Conservation (phyloP, 2,113 vertebrate genomes). For the Tychaedon coryphoeus region DNA sequence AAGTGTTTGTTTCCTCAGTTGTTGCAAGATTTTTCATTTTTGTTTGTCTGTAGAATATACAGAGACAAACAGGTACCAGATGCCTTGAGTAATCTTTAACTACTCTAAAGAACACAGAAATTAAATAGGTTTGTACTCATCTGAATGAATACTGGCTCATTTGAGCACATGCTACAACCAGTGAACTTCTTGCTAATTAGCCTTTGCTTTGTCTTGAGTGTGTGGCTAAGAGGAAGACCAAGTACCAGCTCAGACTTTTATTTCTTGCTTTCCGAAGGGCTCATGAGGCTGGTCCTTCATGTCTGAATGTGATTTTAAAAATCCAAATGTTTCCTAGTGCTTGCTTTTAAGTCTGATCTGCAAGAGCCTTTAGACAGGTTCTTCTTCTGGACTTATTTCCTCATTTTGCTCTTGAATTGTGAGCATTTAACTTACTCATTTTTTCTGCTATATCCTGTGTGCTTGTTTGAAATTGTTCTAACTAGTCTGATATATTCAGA, state of each 20-base stretch:
- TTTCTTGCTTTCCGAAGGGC: not conserved
- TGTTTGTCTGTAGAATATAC: not conserved
- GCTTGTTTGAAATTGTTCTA: not conserved
- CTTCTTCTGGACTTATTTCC: not conserved
- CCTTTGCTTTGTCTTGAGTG: not conserved
- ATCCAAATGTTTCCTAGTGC: not conserved
- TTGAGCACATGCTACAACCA: fast-evolving
- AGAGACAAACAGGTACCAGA: not conserved
- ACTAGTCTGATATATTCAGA: not conserved
- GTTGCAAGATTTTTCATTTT: not conserved
- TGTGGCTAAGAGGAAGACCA: not conserved
- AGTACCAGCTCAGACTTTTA: not conserved
- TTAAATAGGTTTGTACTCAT: not conserved
- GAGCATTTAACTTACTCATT: not conserved
- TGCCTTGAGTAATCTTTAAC: not conserved
- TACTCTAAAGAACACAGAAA: not conserved
- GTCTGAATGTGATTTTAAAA: not conserved
- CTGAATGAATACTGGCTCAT: not conserved
- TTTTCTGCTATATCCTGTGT: not conserved
- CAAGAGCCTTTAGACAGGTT: not conserved
- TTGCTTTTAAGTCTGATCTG: not conserved
- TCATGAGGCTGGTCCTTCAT: not conserved
- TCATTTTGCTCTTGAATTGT: not conserved
- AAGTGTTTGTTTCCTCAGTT: not conserved
- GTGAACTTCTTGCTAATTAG: not conserved